These are phyloP conservation scores for Thera obeliscata DNA, from an alignment of 2,888 invertebrate species.

Conservation along the genomic window DNA sequence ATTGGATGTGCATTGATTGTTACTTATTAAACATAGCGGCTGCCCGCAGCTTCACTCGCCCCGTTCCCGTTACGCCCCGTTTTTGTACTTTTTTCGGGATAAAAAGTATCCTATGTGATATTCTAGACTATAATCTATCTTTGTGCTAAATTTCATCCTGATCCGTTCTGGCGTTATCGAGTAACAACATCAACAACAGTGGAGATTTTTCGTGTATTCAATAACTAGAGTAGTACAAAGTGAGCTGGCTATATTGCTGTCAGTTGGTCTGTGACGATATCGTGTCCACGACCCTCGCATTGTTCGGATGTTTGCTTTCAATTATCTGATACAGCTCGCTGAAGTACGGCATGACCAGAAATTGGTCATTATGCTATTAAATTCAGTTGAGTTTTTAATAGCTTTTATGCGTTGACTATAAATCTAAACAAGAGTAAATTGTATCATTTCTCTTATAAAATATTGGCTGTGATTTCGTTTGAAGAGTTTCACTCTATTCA, in stretches of 20 bases:
- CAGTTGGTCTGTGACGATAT: slow-evolving; percentile 6
- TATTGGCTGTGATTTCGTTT: not conserved
- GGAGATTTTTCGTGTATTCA: no score
- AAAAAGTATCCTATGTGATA: no score
- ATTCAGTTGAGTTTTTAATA: slow-evolving; percentile 9
- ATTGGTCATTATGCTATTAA: not conserved
- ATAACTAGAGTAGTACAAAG: not conserved
- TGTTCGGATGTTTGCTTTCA: slow-evolving; percentile 21
- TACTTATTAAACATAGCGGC: no score
- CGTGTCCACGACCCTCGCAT: slow-evolving; percentile 13
- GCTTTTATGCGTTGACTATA: slow-evolving; percentile 1
- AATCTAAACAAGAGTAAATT: not conserved
- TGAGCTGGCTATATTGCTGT: slow-evolving; percentile 5
- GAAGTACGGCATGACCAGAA: slow-evolving; percentile 10
- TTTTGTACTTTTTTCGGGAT: no score
- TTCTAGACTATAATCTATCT: no score
- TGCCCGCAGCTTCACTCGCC: no score
- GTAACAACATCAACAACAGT: no score
- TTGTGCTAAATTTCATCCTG: no score
- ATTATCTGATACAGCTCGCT: slow-evolving; percentile 16
- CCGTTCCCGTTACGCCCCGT: no score
- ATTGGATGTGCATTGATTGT: no score
- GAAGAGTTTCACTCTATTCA: no score
- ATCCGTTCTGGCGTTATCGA: no score
- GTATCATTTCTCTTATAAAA: not conserved